Evolutionary conservation across 2,888 invertebrate species (phyloP).

Genomic region (Antheraea assamensis): DNA sequence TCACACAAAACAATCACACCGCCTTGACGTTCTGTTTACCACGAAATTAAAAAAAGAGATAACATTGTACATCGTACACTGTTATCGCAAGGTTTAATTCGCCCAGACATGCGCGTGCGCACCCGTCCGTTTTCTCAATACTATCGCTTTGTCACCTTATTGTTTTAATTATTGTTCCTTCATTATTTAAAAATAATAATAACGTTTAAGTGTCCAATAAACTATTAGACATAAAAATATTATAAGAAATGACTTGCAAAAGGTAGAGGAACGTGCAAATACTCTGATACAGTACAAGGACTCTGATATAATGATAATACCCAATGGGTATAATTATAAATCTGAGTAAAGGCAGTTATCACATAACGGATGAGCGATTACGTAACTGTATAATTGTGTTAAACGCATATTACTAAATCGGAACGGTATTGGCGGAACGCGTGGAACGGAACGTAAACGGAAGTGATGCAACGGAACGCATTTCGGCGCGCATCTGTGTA

Average conservation of each 20-base stretch:
- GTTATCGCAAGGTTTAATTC: constrained; percentile 8
- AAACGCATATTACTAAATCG: constrained; percentile 60
- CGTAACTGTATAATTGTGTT: constrained; percentile 39
- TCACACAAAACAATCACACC: constrained; percentile 6
- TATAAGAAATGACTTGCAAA: not conserved
- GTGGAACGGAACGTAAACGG: constrained; percentile 76
- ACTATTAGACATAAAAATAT: not conserved
- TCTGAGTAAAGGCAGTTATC: constrained; percentile 15
- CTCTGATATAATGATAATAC: not conserved
- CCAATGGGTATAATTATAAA: constrained; percentile 26
- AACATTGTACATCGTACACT: constrained; percentile 7
- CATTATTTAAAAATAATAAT: not conserved
- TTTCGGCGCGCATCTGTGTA: constrained; percentile 81
- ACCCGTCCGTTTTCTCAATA: constrained; percentile 26
- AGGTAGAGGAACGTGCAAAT: not conserved
- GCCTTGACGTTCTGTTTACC: constrained; percentile 1
- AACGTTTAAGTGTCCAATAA: not conserved
- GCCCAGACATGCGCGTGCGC: constrained; percentile 24
- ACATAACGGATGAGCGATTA: constrained; percentile 27
- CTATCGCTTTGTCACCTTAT: constrained; percentile 26
- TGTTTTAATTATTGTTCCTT: constrained; percentile 1
- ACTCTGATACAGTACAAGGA: too few relatives aligned
- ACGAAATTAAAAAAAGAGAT: constrained; percentile 13
- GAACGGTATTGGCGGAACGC: constrained; percentile 62
- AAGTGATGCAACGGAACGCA: constrained; percentile 79